phyloP scores from a whole-genome alignment of 1,140 invertebrate genomes.

The Homalodisca vitripennis region DNA sequence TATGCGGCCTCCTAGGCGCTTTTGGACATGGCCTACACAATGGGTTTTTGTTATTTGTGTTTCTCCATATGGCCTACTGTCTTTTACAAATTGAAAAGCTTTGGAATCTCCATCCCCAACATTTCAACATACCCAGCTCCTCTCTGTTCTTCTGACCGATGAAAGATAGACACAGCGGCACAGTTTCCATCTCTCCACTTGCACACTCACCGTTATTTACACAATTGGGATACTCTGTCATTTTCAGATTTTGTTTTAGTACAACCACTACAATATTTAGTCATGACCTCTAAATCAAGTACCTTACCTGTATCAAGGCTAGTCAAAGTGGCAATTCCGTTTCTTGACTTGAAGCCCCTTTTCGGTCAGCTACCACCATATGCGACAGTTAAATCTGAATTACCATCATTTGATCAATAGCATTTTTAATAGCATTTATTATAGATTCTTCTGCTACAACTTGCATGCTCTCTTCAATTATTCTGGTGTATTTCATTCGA shows the following conservation, averaged over 20 bases:
- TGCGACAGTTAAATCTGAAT: constrained; percentile 27
- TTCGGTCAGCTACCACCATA: constrained; percentile 37
- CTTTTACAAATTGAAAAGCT: constrained; percentile 11
- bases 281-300: constrained; percentile 1
- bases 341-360: constrained; percentile 15
- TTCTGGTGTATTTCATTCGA: too few species aligned
- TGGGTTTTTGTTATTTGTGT: constrained; percentile 18
- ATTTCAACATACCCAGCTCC: constrained; percentile 20
- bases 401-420: constrained; percentile 15
- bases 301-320: constrained; percentile 28
- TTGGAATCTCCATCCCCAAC: constrained; percentile 28
- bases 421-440: constrained; percentile 18
- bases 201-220: constrained; percentile 4
- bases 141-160: constrained; percentile 19
- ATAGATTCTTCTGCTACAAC: constrained; percentile 26
- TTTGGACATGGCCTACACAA: constrained; percentile 32
- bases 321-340: constrained; percentile 26
- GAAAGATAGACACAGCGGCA: constrained; percentile 11
- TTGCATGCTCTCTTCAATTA: too few species aligned
- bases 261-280: constrained; percentile 19
- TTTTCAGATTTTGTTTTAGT: constrained; percentile 23
- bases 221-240: constrained; percentile 15
- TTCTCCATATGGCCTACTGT: constrained; percentile 25
- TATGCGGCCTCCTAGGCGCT: constrained; percentile 33
- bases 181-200: constrained; percentile 27